Conservation (phyloP, 2,888 invertebrate species). For the Nasonia oneida region DNA sequence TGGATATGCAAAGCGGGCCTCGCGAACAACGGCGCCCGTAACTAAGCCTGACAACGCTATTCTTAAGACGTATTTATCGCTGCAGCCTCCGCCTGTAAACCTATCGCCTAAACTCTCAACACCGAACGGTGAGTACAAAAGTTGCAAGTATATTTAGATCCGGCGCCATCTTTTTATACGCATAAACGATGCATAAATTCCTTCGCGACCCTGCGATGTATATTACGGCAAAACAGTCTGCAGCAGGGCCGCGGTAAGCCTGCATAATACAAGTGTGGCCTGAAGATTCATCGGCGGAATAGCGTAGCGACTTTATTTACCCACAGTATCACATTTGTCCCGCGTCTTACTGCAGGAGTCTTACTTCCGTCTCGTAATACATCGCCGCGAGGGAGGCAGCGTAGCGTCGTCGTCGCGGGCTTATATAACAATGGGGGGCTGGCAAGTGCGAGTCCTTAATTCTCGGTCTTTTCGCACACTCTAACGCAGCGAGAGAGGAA, state of each 20-base stretch:
- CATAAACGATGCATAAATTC: too few relatives aligned
- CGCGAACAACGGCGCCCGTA: slow-evolving; percentile 63
- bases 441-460: slow-evolving; percentile 51
- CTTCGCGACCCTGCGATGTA: too few relatives aligned
- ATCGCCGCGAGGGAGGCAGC: slow-evolving; percentile 1
- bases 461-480: slow-evolving; percentile 57
- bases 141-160: too few relatives aligned
- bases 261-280: not conserved
- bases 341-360: slow-evolving; percentile 17
- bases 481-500: not conserved
- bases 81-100: too few relatives aligned
- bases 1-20: slow-evolving; percentile 75
- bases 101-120: slow-evolving; percentile 71
- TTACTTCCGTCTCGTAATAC: slow-evolving; percentile 54
- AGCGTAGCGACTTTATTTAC: slow-evolving; percentile 32
- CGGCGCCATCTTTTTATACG: too few relatives aligned
- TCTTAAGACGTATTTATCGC: slow-evolving; percentile 75
- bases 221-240: too few relatives aligned
- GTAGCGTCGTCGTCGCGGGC: not conserved
- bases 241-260: not conserved
- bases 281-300: not conserved
- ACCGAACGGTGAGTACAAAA: slow-evolving; percentile 59
- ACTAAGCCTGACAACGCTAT: slow-evolving; percentile 26
- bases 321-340: slow-evolving; percentile 49
- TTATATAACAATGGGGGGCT: slow-evolving; percentile 23